Evolutionary conservation across 2,797 vertebrate species (phyloP).

Genomic region (Monodelphis domestica): DNA sequence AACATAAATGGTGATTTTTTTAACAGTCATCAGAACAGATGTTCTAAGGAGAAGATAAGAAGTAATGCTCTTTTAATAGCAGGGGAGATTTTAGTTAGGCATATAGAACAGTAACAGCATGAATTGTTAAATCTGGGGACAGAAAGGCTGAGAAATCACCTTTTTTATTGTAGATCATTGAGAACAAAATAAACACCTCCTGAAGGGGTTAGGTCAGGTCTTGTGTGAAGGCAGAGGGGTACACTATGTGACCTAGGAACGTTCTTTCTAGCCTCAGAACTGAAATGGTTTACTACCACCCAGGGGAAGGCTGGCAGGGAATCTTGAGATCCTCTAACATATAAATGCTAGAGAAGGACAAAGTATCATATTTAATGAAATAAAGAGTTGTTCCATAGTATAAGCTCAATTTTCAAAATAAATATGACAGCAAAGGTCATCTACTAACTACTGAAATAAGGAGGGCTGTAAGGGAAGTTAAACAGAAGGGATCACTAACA

Average conservation of each 20-base stretch:
- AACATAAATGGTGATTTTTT: neutral
- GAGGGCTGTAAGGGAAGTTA: too few relatives aligned
- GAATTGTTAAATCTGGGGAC: constrained; percentile 28
- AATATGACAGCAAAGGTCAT: constrained; percentile 17
- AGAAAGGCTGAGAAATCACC: constrained; percentile 19
- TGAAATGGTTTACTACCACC: constrained; percentile 18
- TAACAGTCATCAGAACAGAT: constrained; percentile 22
- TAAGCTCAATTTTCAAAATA: constrained; percentile 57
- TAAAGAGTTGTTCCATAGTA: constrained; percentile 48
- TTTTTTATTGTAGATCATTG: constrained; percentile 34
- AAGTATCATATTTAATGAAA: constrained; percentile 40
- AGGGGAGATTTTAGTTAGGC: constrained; percentile 20
- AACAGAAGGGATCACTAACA: too few relatives aligned
- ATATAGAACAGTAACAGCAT: neutral
- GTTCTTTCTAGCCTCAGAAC: constrained; percentile 20
- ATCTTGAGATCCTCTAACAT: constrained; percentile 34
- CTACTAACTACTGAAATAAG: too few relatives aligned
- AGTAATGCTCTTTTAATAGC: constrained; percentile 17
- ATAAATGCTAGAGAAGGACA: constrained; percentile 28
- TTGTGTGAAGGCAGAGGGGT: constrained; percentile 32
- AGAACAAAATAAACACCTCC: constrained; percentile 12
- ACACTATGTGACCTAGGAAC: constrained; percentile 46
- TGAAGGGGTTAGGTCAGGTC: constrained; percentile 38
- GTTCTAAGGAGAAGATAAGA: constrained; percentile 25
- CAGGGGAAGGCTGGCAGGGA: constrained; percentile 39